phyloP scores from a whole-genome alignment of 2,888 invertebrate genomes.

The Drosophila monieri region DNA sequence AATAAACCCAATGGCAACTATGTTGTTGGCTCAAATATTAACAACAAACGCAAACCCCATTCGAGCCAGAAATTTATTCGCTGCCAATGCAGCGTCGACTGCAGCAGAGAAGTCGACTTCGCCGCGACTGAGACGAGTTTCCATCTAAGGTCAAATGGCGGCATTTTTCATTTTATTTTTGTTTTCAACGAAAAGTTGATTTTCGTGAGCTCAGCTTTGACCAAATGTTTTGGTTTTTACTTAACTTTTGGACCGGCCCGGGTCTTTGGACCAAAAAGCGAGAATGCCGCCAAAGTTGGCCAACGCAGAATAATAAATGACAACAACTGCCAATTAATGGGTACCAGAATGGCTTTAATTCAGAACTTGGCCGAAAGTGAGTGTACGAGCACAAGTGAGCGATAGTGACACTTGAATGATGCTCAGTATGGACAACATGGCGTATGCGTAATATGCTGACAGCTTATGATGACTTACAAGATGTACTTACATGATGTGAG shows the following conservation, averaged over 20 bases:
- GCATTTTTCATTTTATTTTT: conserved; percentile 67
- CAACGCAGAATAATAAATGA: conserved; percentile 24
- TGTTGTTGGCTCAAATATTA: conserved; percentile 22
- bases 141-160: conserved; percentile 76
- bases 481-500: neutral
- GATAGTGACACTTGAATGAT: conserved; percentile 21
- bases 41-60: conserved; percentile 48
- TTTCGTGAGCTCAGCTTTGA: conserved; percentile 58
- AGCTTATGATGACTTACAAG: conserved; percentile 28
- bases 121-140: conserved; percentile 66
- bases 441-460: conserved; percentile 42
- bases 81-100: conserved; percentile 40
- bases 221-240: conserved; percentile 59
- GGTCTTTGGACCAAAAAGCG: conserved; percentile 25
- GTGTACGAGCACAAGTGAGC: neutral
- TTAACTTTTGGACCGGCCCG: conserved; percentile 20
- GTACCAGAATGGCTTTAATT: conserved; percentile 37
- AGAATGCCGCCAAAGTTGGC: conserved; percentile 36
- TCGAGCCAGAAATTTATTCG: conserved; percentile 66
- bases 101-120: conserved; percentile 46
- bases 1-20: conserved; percentile 8
- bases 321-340: conserved; percentile 68
- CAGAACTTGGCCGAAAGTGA: conserved; percentile 25
- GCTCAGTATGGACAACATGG: conserved; percentile 21
- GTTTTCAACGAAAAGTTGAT: conserved; percentile 67